phyloP scores from a whole-genome alignment of 2,113 vertebrate species.

The Scolopax mira region DNA sequence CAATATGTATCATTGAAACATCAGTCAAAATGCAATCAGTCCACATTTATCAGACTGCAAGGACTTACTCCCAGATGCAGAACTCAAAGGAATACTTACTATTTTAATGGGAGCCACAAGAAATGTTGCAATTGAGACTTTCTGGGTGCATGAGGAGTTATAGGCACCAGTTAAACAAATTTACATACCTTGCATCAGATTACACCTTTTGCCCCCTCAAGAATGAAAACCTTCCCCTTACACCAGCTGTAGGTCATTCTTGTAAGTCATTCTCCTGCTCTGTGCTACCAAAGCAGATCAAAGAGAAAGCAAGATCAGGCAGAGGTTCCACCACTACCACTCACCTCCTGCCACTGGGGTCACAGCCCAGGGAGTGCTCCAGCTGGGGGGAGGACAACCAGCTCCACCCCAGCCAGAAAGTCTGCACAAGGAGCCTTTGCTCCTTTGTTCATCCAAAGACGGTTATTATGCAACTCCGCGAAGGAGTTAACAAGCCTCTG shows the following conservation, averaged over 20 bases:
- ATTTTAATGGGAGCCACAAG: neutral
- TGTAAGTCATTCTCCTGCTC: neutral
- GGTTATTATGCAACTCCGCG: neutral
- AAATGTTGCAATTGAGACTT: neutral
- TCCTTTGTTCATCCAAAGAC: neutral
- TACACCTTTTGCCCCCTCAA: rapidly evolving
- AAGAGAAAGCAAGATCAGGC: neutral
- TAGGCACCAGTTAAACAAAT: neutral
- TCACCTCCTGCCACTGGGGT: neutral
- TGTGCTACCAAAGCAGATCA: neutral
- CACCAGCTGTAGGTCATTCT: neutral
- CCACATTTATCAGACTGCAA: neutral
- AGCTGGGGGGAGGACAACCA: neutral
- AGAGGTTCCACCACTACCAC: neutral
- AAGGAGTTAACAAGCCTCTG: neutral
- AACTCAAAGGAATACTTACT: neutral
- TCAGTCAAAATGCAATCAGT: neutral
- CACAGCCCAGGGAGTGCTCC: neutral
- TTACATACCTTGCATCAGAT: neutral
- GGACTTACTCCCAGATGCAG: neutral
- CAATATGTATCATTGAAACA: neutral
- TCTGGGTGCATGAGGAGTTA: neutral
- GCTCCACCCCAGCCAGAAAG: neutral
- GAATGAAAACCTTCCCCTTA: neutral
- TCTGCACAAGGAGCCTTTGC: neutral